Percentiles rank a stretch among this genome's conserved stretches.
Conservation (phyloP, 2,113 vertebrate species). For the Pao palembangensis region DNA sequence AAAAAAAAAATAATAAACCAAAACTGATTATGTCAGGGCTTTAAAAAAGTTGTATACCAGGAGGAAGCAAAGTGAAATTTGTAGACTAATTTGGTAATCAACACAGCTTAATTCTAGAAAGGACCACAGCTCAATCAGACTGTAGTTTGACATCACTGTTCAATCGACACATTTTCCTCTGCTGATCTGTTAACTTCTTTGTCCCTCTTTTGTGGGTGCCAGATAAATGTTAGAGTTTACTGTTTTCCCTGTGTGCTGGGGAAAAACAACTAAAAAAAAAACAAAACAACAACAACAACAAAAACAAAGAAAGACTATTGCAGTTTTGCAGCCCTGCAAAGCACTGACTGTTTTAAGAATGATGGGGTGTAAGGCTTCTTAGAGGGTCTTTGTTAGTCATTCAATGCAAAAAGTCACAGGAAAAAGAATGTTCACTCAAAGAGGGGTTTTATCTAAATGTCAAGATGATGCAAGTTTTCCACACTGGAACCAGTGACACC, state of each 20-base stretch:
- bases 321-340: slow-evolving; percentile 30
- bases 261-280: too few relatives aligned
- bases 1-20: slow-evolving; percentile 1
- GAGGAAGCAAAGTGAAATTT: background rate
- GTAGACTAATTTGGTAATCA: background rate
- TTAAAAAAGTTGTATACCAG: background rate
- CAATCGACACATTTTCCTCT: slow-evolving; percentile 22
- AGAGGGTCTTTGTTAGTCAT: slow-evolving; percentile 47
- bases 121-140: slow-evolving; percentile 52
- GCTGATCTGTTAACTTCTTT: slow-evolving; percentile 21
- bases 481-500: slow-evolving; percentile 25
- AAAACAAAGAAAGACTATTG: background rate
- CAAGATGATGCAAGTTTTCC: slow-evolving; percentile 23
- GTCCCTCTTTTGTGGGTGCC: slow-evolving; percentile 36
- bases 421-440: slow-evolving; percentile 6
- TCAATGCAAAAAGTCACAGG: slow-evolving; percentile 30
- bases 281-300: slow-evolving; percentile 16
- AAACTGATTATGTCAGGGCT: slow-evolving; percentile 1
- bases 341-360: slow-evolving; percentile 38
- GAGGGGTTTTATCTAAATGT: slow-evolving; percentile 24
- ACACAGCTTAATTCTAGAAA: slow-evolving; percentile 8
- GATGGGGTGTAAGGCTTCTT: slow-evolving; percentile 33
- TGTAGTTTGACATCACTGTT: slow-evolving; percentile 48
- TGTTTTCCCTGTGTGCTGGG: slow-evolving; percentile 29
- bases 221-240: slow-evolving; percentile 30